Evolutionary conservation across 2,113 vertebrate species (phyloP).

Genomic region (Monarcha castaneiventris): DNA sequence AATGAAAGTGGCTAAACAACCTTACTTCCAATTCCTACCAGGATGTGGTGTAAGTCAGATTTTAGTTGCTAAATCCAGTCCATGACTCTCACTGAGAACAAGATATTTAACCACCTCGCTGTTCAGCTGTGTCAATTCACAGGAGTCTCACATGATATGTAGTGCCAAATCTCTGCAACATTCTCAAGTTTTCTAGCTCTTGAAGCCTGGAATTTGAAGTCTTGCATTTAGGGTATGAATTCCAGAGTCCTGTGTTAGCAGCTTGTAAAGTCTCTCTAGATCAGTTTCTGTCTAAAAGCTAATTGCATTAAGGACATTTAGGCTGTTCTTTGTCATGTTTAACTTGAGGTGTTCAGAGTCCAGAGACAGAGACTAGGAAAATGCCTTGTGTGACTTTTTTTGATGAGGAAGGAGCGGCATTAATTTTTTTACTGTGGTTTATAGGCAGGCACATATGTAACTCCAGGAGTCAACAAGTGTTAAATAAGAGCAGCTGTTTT

Average conservation of each 20-base stretch:
- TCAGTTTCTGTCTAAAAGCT: neutral
- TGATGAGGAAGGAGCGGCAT: neutral
- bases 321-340: neutral
- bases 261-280: neutral
- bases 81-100: neutral
- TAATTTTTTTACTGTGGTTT: neutral
- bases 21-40: neutral
- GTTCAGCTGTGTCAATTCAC: neutral
- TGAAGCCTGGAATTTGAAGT: neutral
- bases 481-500: neutral
- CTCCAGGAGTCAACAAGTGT: neutral
- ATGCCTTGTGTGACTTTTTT: neutral
- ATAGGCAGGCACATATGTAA: neutral
- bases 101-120: neutral
- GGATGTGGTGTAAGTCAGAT: neutral
- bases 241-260: neutral
- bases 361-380: neutral
- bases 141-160: fast-evolving
- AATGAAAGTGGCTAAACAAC: neutral
- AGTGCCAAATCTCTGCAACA: neutral
- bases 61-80: neutral
- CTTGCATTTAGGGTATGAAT: neutral
- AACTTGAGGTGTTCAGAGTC: neutral
- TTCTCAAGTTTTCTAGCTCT: neutral
- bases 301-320: neutral